phyloP scores from a whole-genome alignment of 2,888 invertebrate species.

The Dolichomitus sp. region DNA sequence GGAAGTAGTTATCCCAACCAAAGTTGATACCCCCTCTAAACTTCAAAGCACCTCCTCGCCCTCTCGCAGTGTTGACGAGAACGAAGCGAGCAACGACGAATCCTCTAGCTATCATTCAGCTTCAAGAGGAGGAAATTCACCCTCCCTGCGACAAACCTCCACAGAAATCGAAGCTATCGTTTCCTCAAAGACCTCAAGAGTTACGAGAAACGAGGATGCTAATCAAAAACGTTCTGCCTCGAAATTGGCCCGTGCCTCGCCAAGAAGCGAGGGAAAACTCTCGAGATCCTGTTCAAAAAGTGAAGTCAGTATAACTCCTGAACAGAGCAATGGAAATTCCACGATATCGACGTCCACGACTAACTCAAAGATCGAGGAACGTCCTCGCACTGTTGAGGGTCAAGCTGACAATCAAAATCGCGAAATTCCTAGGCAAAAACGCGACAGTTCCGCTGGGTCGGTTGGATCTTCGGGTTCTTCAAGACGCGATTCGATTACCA shows the following conservation, averaged over 20 bases:
- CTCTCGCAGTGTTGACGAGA: conserved; percentile 44
- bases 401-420: conserved; percentile 63
- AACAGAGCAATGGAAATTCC: background rate
- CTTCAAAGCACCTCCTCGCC: conserved; percentile 42
- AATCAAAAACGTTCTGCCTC: conserved; percentile 72
- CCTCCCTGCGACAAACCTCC: conserved; percentile 18
- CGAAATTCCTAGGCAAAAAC: conserved; percentile 66
- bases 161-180: conserved; percentile 22
- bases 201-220: conserved; percentile 70
- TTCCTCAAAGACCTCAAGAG: conserved; percentile 52
- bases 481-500: conserved; percentile 33
- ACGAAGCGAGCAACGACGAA: conserved; percentile 53
- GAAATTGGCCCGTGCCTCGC: conserved; percentile 69
- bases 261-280: conserved; percentile 64
- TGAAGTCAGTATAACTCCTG: conserved; percentile 56
- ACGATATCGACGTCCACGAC: conserved; percentile 66
- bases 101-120: conserved; percentile 40
- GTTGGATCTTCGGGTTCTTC: conserved; percentile 50
- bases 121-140: conserved; percentile 36
- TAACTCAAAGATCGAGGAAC: conserved; percentile 70
- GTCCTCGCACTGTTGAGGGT: conserved; percentile 71
- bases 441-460: conserved; percentile 65
- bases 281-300: conserved; percentile 68
- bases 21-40: conserved; percentile 17
- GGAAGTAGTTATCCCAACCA: conserved; percentile 28